phyloP scores from a whole-genome alignment of 2,797 vertebrate species.

The Cyprinella venusta region DNA sequence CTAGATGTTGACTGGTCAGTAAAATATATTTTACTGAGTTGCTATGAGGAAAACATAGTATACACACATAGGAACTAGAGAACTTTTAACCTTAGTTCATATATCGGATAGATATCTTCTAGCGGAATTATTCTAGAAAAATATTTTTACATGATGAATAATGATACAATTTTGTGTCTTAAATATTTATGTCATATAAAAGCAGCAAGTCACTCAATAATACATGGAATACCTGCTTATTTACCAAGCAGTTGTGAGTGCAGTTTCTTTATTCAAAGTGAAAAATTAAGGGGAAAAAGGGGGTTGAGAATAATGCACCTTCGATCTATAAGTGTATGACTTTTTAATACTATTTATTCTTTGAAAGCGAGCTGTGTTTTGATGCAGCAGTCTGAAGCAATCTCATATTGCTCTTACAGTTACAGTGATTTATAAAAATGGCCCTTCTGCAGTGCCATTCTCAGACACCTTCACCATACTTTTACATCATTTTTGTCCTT shows the following conservation, averaged over 20 bases:
- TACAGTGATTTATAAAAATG: constrained; percentile 1
- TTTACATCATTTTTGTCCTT: constrained; percentile 6
- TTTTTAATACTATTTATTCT: background rate
- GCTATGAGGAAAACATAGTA: background rate
- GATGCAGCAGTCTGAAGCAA: background rate
- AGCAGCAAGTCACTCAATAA: background rate
- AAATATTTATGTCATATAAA: background rate
- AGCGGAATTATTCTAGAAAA: background rate
- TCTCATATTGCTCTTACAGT: constrained; percentile 4
- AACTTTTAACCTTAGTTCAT: background rate
- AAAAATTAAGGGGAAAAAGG: background rate
- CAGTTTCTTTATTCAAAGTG: background rate
- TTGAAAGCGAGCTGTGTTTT: background rate
- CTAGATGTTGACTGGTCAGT: background rate
- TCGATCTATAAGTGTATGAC: background rate
- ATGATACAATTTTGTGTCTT: background rate
- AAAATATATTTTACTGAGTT: background rate
- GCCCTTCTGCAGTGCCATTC: background rate
- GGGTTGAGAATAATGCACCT: background rate
- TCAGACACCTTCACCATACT: background rate
- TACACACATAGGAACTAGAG: background rate
- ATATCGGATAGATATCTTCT: background rate
- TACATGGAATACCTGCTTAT: background rate
- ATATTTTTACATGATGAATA: background rate
- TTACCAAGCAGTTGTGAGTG: background rate